A percentile compares a stretch with the other conserved stretches of the same genome.
Evolutionary conservation across 2,888 invertebrate genomes (phyloP).

Genomic region (Macrophya alboannulata): DNA sequence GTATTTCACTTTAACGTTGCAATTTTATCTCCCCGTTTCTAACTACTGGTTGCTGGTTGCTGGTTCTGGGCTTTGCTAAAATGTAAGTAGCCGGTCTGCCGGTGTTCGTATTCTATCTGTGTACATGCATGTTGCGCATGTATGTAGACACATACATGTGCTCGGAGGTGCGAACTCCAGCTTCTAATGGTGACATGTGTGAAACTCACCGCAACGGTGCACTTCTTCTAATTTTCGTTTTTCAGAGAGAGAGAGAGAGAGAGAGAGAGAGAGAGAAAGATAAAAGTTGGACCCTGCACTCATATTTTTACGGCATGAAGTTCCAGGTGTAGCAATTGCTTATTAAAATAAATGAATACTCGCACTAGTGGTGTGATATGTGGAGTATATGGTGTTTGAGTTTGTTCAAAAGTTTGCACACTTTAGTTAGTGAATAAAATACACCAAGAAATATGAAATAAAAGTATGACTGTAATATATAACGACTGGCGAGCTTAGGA

Average conservation of each 20-base stretch:
- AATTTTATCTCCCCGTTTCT: slow-evolving; percentile 40
- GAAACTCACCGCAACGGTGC: neutral
- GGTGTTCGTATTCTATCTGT: slow-evolving; percentile 1
- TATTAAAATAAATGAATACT: neutral
- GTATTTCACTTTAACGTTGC: slow-evolving; percentile 49
- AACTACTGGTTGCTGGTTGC: neutral
- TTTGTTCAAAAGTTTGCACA: neutral
- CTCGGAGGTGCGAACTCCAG: neutral
- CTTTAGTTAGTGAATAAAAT: neutral
- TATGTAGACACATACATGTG: neutral
- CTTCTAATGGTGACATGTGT: slow-evolving; percentile 6
- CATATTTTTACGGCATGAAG: neutral
- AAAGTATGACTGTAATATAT: neutral
- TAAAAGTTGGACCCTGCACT: neutral
- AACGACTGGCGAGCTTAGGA: neutral
- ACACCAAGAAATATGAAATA: neutral
- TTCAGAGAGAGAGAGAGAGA: neutral
- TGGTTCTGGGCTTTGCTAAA: neutral
- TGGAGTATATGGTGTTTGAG: neutral
- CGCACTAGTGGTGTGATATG: neutral
- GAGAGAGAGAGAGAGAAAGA: neutral
- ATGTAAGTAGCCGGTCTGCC: neutral
- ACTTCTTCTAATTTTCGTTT: neutral
- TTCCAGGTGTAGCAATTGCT: neutral
- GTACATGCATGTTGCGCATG: neutral